Evolutionary conservation across 2,797 vertebrate species (phyloP).

Genomic region (Gallinago stenura): DNA sequence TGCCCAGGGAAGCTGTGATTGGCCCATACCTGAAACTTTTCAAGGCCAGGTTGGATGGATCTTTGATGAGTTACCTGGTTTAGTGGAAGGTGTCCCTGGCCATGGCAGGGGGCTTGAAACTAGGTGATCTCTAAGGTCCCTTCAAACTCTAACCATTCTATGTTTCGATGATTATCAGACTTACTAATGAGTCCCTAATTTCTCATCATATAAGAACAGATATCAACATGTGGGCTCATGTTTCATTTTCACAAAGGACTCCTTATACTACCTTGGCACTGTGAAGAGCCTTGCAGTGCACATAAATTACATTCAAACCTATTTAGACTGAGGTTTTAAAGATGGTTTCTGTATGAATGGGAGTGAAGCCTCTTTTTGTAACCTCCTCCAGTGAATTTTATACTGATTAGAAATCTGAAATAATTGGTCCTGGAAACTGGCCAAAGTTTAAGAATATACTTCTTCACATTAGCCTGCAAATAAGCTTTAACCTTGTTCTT

Average conservation of each 20-base stretch:
- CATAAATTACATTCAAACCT: background rate
- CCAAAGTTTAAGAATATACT: background rate
- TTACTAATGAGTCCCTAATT: background rate
- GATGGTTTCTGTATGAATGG: background rate
- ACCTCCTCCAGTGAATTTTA: conserved; percentile 18
- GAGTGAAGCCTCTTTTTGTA: background rate
- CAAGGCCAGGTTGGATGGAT: background rate
- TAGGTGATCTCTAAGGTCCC: background rate
- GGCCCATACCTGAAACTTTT: background rate
- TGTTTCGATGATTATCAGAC: background rate
- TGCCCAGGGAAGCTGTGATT: background rate
- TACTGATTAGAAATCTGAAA: conserved; percentile 14
- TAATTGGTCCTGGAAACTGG: conserved; percentile 25
- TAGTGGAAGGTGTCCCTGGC: background rate
- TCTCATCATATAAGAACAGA: background rate
- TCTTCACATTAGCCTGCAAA: background rate
- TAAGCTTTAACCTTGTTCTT: background rate
- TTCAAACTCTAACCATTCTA: background rate
- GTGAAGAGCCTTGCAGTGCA: background rate
- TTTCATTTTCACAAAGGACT: background rate
- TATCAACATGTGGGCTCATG: fast-evolving
- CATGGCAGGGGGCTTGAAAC: background rate
- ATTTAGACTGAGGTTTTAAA: background rate
- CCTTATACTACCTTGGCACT: background rate
- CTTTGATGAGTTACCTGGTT: background rate